Base-by-base conservation (phyloP, 2,888 invertebrate genomes). In the Tineola bisselliella region DNA sequence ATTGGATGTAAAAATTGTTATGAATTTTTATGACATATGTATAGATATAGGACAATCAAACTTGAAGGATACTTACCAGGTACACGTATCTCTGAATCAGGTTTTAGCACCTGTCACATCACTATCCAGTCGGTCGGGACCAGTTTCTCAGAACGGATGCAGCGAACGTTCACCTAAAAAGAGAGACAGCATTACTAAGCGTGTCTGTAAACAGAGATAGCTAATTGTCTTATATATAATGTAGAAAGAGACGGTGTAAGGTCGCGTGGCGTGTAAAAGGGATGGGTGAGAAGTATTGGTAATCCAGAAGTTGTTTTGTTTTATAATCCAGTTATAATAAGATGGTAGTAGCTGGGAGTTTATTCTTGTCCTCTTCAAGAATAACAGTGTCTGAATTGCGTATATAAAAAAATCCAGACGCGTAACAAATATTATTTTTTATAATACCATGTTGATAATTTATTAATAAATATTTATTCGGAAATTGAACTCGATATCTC, bases 21-120 rank as follows among this genome's bases (percentile, higher is more conserved):
- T 8, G 8, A 33, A 43, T n/a, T 43, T n/a, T 43, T 43, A 6
- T 43, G 3, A 43, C 2, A 8, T 43, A n/a, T n/a, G 12, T n/a
- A 13, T 43, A 43, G 8, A 43, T 43, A 43, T n/a, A 43, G 38
- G 8, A 43, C 43, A 43, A 43, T 43, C 8, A 43, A 43, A 43
- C n/a, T 43, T 13, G 43, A 43, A 43, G 43, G 43, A 43, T 43
- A 25, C 25, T 25, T 25, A 25, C 25, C 25, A 48, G n/a, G 48
- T 48, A 6, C 44, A 44, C 12, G 44, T 12, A 54, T 58, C 19
- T 33, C 33, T 11, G 33, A 68, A 66, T 64, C 68, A 65, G 69
- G 69, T 76, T 76, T 79, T 81, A 79, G 77, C 81, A 82, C 81
- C 81, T 82, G 81, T 80, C 81, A 75, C 72, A 67, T 69, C 66